phyloP scores from a whole-genome alignment of 1,140 invertebrate genomes.

The Medauroidea extradentata region DNA sequence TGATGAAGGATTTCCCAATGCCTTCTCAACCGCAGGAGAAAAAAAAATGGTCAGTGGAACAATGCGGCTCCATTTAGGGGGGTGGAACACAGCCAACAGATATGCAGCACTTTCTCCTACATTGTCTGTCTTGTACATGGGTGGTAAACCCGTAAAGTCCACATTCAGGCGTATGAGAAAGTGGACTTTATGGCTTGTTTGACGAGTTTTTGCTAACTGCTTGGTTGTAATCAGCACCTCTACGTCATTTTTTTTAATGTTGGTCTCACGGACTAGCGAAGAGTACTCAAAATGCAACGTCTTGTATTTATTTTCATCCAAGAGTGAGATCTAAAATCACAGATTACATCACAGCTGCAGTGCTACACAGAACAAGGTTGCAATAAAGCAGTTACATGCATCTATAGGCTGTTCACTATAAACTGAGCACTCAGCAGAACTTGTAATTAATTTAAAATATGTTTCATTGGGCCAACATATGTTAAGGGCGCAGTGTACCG shows the following conservation, averaged over 20 bases:
- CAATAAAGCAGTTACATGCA: too few relatives aligned
- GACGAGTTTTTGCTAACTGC: too few relatives aligned
- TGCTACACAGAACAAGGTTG: too few relatives aligned
- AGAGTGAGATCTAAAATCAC: conserved; percentile 28
- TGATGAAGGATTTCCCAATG: conserved; percentile 22
- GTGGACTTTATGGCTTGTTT: conserved; percentile 30
- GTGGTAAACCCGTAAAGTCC: conserved; percentile 35
- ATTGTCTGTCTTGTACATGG: conserved; percentile 27
- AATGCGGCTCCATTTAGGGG: conserved; percentile 29
- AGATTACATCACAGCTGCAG: too few relatives aligned
- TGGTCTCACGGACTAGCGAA: conserved; percentile 25
- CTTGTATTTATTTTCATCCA: conserved; percentile 31
- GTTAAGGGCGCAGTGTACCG: too few relatives aligned
- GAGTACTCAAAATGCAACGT: conserved; percentile 31
- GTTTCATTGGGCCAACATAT: too few relatives aligned
- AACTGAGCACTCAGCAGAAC: too few relatives aligned
- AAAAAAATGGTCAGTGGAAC: conserved; percentile 32
- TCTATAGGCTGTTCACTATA: too few relatives aligned
- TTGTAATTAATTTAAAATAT: too few relatives aligned
- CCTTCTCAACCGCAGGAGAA: conserved; percentile 37
- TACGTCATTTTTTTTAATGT: conserved; percentile 33
- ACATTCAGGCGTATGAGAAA: conserved; percentile 35
- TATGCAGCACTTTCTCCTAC: conserved; percentile 31
- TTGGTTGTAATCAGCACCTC: conserved; percentile 33
- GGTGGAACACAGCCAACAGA: conserved; percentile 35